These are phyloP conservation scores for Charadrius vociferus DNA, from an alignment of 2,113 vertebrate genomes.

Conservation along the genomic window DNA sequence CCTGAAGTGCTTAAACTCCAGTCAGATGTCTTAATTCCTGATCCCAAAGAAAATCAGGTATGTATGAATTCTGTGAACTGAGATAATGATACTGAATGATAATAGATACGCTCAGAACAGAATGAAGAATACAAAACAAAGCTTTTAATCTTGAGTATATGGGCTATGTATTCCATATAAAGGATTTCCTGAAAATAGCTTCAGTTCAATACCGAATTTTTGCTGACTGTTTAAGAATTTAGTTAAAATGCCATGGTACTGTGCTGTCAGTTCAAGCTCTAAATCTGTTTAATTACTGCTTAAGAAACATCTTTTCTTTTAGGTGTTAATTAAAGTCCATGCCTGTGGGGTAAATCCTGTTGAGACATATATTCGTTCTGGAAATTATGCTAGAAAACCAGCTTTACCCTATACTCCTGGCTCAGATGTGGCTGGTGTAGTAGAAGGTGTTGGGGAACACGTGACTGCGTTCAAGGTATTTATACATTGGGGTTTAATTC, in stretches of 20 bases:
- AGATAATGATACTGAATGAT: background rate
- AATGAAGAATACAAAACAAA: background rate
- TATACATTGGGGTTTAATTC: rapidly evolving
- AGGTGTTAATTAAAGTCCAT: slow-evolving; percentile 90
- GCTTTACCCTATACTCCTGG: slow-evolving; percentile 88
- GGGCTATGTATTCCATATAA: rapidly evolving
- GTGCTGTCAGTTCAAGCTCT: background rate
- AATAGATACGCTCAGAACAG: background rate
- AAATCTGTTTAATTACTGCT: background rate
- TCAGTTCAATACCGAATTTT: background rate
- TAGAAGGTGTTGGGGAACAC: slow-evolving; percentile 80
- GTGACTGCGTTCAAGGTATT: slow-evolving; percentile 85
- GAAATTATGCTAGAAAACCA: slow-evolving; percentile 74
- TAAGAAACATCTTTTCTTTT: background rate
- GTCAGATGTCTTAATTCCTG: slow-evolving; percentile 77
- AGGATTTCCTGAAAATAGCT: background rate
- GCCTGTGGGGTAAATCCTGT: slow-evolving; percentile 94
- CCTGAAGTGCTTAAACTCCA: slow-evolving; percentile 85
- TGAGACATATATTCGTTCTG: slow-evolving; percentile 91
- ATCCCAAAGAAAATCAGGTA: slow-evolving; percentile 83
- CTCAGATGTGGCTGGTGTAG: slow-evolving; percentile 83
- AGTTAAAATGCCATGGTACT: background rate
- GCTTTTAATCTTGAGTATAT: rapidly evolving
- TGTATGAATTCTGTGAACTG: background rate
- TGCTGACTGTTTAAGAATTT: background rate